Evolutionary conservation across 2,113 vertebrate genomes (phyloP).

Genomic region (Pterocles gutturalis): DNA sequence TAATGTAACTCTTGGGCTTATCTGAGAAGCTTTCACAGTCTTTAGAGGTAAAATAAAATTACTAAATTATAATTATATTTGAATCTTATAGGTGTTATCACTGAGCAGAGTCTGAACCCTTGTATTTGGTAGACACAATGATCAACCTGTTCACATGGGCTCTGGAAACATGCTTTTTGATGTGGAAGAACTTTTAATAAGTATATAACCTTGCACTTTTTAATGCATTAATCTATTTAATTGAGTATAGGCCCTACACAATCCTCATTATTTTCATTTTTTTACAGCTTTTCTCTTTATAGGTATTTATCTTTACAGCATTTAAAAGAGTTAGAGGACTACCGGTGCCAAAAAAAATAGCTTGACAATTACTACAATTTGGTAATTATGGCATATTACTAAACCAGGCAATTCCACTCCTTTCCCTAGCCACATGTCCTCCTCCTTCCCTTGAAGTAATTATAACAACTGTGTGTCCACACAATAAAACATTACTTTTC

Average conservation of each 20-base stretch:
- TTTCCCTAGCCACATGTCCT: not conserved
- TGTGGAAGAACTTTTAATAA: not conserved
- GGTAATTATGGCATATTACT: not conserved
- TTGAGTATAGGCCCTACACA: not conserved
- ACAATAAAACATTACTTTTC: not conserved
- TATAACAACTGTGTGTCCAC: not conserved
- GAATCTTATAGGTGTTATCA: not conserved
- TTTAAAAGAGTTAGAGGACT: not conserved
- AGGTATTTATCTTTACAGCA: not conserved
- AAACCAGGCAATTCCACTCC: not conserved
- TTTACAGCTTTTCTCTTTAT: not conserved
- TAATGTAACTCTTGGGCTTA: not conserved
- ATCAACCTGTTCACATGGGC: not conserved
- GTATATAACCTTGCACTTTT: not conserved
- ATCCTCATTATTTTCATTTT: not conserved
- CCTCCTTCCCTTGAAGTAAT: not conserved
- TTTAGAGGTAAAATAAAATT: not conserved
- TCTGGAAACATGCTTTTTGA: not conserved
- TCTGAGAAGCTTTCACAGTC: not conserved
- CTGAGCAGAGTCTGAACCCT: not conserved
- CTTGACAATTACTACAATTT: not conserved
- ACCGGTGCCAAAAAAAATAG: not conserved
- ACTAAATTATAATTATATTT: not conserved
- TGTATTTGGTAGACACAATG: not conserved
- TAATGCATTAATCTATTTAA: not conserved